Base-by-base conservation (phyloP, 2,113 vertebrate genomes). In the Daphoenositta chrysoptera region DNA sequence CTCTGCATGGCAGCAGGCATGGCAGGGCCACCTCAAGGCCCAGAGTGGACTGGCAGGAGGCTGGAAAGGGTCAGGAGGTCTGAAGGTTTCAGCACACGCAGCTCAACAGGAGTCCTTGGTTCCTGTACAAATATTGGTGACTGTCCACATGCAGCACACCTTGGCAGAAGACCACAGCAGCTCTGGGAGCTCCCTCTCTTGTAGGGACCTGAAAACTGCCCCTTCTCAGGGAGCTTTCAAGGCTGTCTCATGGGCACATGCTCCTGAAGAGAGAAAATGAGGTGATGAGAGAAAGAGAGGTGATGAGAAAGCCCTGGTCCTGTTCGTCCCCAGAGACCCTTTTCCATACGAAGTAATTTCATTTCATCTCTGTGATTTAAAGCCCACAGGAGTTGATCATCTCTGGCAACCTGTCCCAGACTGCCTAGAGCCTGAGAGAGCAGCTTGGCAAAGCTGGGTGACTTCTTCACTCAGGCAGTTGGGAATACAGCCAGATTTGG, bases 71-170 rank as follows among this genome's bases (percentile, higher is more conserved):
- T 56, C 48, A 80, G 53, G 35, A 90, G 6, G 23, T 69, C 26
- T 31, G 54, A 3, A 37, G 16, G 13, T 47, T 88, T 92, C 66
- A 71, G 56, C 11, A 54, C 4, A 24, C 3, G 18, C 9, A 65
- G 77, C 50, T 84, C 31, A 84, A 42, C 87, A 69, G 48, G 37
- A 73, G 40, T 33, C 23, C 54, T 63, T n/a, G 10, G 9, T 81
- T 47, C 37, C 48, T 30, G 31, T 27, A 19, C 35, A 39, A 54
- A 10, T 1, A 1, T 11, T 63, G n/a, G 26, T 50, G 45, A 69
- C 10, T 22, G 33, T 22, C 61, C 39, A n/a, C 12, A 8, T 9
- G 47, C 60, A 66, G 57, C 0, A 0, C 19, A 40, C 4, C 1
- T 0, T 53, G 53, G 60, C 47, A 75, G 56, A 77, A 71, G 35